A percentile compares a stretch with the other conserved stretches of the same genome.
Conservation (phyloP, 2,113 vertebrate genomes). For the Passer domesticus region DNA sequence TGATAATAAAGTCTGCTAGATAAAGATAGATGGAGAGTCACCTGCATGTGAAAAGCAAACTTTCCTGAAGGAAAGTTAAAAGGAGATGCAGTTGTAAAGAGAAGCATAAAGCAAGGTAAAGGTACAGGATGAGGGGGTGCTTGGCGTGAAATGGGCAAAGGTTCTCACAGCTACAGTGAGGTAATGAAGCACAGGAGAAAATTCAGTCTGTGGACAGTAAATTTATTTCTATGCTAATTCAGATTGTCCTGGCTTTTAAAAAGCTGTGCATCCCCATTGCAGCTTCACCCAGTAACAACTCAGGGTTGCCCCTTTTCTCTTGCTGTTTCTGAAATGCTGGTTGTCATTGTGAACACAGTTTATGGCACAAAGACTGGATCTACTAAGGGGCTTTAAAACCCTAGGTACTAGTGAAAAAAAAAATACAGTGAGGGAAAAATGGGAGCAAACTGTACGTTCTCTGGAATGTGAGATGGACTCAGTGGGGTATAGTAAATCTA, state of each 20-base stretch:
- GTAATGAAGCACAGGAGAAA: background rate
- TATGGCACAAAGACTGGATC: background rate
- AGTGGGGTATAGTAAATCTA: background rate
- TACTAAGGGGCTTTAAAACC: background rate
- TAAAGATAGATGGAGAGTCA: background rate
- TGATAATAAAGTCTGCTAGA: constrained; percentile 48
- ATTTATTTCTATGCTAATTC: background rate
- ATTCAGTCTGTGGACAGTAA: background rate
- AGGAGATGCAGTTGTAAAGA: background rate
- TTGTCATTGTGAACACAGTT: background rate
- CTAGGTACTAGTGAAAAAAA: background rate
- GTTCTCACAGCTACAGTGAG: background rate
- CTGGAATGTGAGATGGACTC: background rate
- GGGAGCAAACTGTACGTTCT: background rate
- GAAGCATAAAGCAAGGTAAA: background rate
- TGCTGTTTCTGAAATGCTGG: background rate
- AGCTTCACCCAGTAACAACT: background rate
- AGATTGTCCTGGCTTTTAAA: background rate
- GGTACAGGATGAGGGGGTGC: background rate
- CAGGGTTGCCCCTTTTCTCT: background rate
- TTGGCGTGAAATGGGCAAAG: background rate
- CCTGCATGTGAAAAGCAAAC: constrained; percentile 12
- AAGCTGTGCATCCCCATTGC: background rate
- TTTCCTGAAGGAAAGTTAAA: background rate
- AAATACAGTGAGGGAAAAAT: background rate